phyloP scores from a whole-genome alignment of 2,888 invertebrate genomes.

The Melieria omissa region DNA sequence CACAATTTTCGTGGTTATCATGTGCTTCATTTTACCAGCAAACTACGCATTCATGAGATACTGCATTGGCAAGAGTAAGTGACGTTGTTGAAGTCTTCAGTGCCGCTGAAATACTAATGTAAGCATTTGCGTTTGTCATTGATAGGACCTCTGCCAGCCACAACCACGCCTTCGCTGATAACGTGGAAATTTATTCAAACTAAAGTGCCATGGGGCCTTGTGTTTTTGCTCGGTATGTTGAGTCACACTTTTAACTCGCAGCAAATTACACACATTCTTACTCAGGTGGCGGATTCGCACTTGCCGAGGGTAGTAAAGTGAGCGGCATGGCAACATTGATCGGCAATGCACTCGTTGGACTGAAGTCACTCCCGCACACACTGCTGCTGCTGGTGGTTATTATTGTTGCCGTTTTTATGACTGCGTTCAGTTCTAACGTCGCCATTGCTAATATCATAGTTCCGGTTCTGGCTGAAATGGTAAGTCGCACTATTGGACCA shows the following conservation, averaged over 20 bases:
- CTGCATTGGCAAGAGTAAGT: conserved; percentile 66
- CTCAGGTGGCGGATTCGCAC: conserved; percentile 87
- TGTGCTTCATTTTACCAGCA: conserved; percentile 87
- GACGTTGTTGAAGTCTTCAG: neutral
- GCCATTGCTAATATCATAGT: conserved; percentile 90
- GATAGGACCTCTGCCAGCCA: conserved; percentile 67
- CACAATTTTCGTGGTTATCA: conserved; percentile 83
- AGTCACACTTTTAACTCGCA: neutral
- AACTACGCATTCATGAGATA: conserved; percentile 80
- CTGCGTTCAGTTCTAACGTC: conserved; percentile 91
- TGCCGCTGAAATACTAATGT: no score
- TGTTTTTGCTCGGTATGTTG: conserved; percentile 77
- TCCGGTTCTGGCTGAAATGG: conserved; percentile 85
- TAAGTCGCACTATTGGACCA: conserved; percentile 54
- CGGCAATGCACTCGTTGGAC: conserved; percentile 76
- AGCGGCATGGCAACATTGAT: conserved; percentile 83
- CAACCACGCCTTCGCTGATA: conserved; percentile 77
- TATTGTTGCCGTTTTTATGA: conserved; percentile 80
- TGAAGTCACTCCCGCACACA: conserved; percentile 73
- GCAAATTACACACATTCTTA: neutral
- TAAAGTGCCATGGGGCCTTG: conserved; percentile 90
- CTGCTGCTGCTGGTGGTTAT: conserved; percentile 81
- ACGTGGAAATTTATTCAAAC: conserved; percentile 87
- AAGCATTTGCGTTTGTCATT: neutral
- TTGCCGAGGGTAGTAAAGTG: conserved; percentile 85